These are phyloP conservation scores for Bedellia somnulentella DNA, from an alignment of 2,888 invertebrate genomes.

Conservation along the genomic window DNA sequence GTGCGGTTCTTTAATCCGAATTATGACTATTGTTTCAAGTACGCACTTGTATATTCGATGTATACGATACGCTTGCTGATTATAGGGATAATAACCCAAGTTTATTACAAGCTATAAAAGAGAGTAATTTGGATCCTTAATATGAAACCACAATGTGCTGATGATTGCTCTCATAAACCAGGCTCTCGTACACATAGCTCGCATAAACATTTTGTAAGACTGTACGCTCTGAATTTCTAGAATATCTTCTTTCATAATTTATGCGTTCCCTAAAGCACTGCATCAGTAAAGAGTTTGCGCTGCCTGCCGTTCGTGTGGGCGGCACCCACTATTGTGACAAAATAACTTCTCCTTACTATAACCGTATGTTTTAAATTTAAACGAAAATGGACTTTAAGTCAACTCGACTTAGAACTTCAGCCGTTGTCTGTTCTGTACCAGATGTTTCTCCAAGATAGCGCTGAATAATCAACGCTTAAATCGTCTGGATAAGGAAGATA, in stretches of 20 bases:
- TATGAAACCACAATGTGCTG: too few species aligned
- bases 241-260: conserved; percentile 42
- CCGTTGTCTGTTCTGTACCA: conserved; percentile 21
- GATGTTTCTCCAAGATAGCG: conserved; percentile 50
- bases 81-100: conserved; percentile 1
- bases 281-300: conserved; percentile 46
- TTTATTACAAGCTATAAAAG: conserved; percentile 1
- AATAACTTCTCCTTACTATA: conserved; percentile 54
- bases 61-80: neutral
- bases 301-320: conserved; percentile 46
- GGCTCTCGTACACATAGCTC: too few species aligned
- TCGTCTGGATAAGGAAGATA: conserved; percentile 60
- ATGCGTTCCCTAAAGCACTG: conserved; percentile 55
- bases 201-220: too few species aligned
- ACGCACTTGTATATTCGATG: conserved; percentile 2
- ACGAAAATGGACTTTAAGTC: conserved; percentile 31
- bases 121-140: too few species aligned
- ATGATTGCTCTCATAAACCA: too few species aligned
- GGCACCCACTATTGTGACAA: conserved; percentile 58
- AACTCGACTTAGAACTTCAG: conserved; percentile 19
- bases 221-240: conserved; percentile 31
- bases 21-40: conserved; percentile 23
- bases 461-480: conserved; percentile 61
- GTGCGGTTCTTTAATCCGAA: conserved; percentile 27
- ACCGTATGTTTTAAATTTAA: conserved; percentile 24